A percentile compares a stretch with the other conserved stretches of the same genome.
Evolutionary conservation across 2,888 invertebrate species (phyloP).

Genomic region (Drosophila acutilabella): DNA sequence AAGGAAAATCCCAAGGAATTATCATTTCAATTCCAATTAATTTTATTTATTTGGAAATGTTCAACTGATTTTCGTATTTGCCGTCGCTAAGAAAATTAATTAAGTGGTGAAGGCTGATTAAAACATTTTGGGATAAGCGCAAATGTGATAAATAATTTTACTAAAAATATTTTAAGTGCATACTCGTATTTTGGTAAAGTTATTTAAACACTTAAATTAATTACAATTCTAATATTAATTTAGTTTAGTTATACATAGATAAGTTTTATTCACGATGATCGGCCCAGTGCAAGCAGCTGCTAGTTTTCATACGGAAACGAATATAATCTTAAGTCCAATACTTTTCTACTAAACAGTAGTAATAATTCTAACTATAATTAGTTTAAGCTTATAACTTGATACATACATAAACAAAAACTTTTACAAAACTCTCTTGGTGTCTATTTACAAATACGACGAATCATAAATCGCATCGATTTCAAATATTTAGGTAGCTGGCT

Average conservation of each 20-base stretch:
- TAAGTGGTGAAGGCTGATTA: constrained; percentile 44
- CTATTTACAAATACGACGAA: constrained; percentile 71
- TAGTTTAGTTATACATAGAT: constrained; percentile 30
- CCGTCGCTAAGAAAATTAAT: constrained; percentile 53
- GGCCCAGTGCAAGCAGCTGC: constrained; percentile 66
- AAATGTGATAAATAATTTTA: constrained; percentile 78
- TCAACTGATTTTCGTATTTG: constrained; percentile 42
- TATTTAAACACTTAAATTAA: constrained; percentile 49
- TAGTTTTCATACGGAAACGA: constrained; percentile 58
- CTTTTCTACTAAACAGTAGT: constrained; percentile 53
- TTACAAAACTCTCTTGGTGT: constrained; percentile 81
- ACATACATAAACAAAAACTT: constrained; percentile 38
- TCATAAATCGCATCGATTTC: constrained; percentile 61
- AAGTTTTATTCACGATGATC: constrained; percentile 47
- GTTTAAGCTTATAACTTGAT: constrained; percentile 49
- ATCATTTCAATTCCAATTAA: neutral
- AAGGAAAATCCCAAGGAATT: constrained; percentile 52
- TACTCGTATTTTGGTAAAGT: constrained; percentile 54
- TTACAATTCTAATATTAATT: constrained; percentile 7
- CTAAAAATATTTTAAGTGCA: constrained; percentile 72
- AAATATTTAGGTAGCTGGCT: constrained; percentile 66
- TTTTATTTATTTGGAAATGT: constrained; percentile 24
- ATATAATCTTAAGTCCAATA: constrained; percentile 54
- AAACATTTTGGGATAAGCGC: constrained; percentile 72
- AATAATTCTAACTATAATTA: constrained; percentile 35